Evolutionary conservation across 1,140 invertebrate genomes (phyloP).

Genomic region (Leptoteleia sp.): DNA sequence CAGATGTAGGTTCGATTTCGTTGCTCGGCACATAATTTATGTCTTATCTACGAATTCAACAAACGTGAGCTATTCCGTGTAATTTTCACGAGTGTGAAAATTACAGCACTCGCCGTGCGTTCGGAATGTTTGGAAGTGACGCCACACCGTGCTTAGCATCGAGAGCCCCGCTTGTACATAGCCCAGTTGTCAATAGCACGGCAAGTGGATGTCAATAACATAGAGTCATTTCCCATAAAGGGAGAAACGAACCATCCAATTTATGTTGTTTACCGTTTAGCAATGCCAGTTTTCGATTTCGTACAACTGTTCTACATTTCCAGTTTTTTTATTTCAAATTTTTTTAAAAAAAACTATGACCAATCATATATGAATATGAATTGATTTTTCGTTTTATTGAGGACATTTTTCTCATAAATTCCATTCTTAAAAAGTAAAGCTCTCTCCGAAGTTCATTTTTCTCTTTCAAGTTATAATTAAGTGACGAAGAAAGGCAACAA

Average conservation of each 20-base stretch:
- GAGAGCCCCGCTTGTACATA: constrained; percentile 69
- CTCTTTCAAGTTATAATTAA: too few species aligned
- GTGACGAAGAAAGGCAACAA: too few species aligned
- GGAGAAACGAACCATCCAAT: constrained; percentile 63
- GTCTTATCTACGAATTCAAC: constrained; percentile 67
- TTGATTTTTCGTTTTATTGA: too few species aligned
- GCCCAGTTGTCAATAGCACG: constrained; percentile 77
- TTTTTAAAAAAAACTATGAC: too few species aligned
- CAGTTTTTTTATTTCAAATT: too few species aligned
- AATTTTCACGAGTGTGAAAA: constrained; percentile 75
- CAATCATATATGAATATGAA: too few species aligned
- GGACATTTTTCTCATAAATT: too few species aligned
- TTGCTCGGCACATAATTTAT: constrained; percentile 71
- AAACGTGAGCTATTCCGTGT: constrained; percentile 63
- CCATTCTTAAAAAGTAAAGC: too few species aligned
- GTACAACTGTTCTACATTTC: constrained; percentile 42
- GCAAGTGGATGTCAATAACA: constrained; percentile 79
- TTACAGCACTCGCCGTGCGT: constrained; percentile 69
- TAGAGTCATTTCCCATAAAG: constrained; percentile 71
- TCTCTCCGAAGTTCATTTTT: too few species aligned
- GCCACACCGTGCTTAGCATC: constrained; percentile 71
- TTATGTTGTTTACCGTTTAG: constrained; percentile 58
- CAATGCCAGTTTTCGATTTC: constrained; percentile 34
- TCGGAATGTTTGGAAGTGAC: constrained; percentile 72
- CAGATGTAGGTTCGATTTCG: constrained; percentile 52